These are phyloP conservation scores for Brachystomella parvula DNA, from an alignment of 1,140 invertebrate species.

Conservation along the genomic window DNA sequence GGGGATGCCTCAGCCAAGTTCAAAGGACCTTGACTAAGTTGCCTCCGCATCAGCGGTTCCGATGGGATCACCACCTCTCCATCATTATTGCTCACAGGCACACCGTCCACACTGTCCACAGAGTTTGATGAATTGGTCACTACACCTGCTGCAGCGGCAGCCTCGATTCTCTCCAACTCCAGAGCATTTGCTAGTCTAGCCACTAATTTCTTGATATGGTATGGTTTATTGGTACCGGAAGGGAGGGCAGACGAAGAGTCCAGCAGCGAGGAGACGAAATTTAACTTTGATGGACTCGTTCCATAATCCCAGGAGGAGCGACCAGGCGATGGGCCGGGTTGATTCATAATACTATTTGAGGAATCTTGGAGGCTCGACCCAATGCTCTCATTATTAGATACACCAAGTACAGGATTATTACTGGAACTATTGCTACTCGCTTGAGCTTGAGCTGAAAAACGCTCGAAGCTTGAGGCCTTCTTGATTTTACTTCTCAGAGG, in stretches of 20 bases:
- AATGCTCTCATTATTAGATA: conserved; percentile 11
- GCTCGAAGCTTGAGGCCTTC: conserved; percentile 35
- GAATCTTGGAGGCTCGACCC: background rate
- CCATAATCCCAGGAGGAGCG: background rate
- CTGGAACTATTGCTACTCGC: conserved; percentile 12
- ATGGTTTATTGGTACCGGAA: conserved; percentile 10
- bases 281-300: background rate
- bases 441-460: conserved; percentile 33
- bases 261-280: background rate
- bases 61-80: conserved; percentile 5
- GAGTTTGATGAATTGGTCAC: conserved; percentile 4
- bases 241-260: background rate
- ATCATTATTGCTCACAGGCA: conserved; percentile 9
- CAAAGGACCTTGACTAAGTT: conserved; percentile 31
- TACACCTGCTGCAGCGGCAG: conserved; percentile 16
- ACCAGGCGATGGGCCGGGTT: background rate
- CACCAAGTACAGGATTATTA: too few species aligned
- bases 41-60: conserved; percentile 28
- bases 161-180: conserved; percentile 30
- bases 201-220: conserved; percentile 34
- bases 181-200: conserved; percentile 34
- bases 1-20: conserved; percentile 25
- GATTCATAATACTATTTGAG: background rate
- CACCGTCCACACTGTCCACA: conserved; percentile 5
- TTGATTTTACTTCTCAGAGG: conserved; percentile 37